Conservation (phyloP, 30 jellyfish, hydroid and myxozoan genomes). For the Sanderia malayensis region DNA sequence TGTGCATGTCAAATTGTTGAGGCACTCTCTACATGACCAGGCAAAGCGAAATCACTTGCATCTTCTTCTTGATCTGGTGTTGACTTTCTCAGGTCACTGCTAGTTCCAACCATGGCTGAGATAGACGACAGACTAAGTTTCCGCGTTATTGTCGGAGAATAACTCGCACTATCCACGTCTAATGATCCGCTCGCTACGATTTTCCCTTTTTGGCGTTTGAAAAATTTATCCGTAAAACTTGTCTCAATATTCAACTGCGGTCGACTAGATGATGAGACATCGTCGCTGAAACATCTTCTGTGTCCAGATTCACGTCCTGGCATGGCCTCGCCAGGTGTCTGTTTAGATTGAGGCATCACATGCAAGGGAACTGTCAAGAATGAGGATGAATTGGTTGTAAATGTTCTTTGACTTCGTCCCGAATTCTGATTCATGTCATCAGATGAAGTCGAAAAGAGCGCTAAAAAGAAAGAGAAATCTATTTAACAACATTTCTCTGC, state of each 20-base stretch:
- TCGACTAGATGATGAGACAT: neutral
- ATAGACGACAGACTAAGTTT: constrained; percentile 43
- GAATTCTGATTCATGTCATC: constrained; percentile 11
- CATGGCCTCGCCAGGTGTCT: neutral
- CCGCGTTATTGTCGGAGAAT: neutral
- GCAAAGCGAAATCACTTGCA: constrained; percentile 10
- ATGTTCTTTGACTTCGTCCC: constrained; percentile 7
- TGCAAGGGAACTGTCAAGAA: constrained; percentile 41
- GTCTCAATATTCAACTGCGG: neutral
- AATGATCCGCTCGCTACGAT: neutral
- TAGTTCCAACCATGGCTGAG: constrained; percentile 12
- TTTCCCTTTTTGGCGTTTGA: neutral
- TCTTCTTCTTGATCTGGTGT: neutral
- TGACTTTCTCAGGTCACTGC: constrained; percentile 6
- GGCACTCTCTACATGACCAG: constrained; percentile 5
- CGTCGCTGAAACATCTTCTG: neutral
- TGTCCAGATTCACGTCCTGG: neutral
- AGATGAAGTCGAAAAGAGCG: constrained; percentile 23
- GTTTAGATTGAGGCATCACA: neutral
- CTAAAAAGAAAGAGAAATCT: constrained; percentile 25
- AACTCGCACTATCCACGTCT: neutral
- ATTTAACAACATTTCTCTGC: no score
- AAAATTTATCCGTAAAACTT: neutral
- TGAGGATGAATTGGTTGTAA: constrained; percentile 10
- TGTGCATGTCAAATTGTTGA: no score